phyloP scores from a whole-genome alignment of 2,113 vertebrate genomes.

The Heptranchias perlo region DNA sequence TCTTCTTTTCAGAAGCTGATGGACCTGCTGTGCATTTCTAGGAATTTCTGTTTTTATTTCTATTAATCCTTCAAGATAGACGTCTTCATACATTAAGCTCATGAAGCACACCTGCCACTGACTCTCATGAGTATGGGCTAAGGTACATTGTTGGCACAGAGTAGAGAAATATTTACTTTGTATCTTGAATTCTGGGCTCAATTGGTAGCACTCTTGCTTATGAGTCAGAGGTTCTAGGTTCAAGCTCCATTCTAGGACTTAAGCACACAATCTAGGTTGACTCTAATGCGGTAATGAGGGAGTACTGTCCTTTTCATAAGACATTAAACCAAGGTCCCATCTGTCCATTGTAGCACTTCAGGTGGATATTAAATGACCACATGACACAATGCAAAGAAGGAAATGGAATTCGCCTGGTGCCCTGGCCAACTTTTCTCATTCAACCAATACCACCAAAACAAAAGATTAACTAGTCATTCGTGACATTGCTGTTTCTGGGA shows the following conservation, averaged over 20 bases:
- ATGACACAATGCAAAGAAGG: no score
- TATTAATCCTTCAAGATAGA: neutral
- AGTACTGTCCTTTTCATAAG: neutral
- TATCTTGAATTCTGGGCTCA: neutral
- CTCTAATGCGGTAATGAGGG: neutral
- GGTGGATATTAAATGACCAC: no score
- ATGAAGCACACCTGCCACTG: neutral
- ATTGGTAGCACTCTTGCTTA: neutral
- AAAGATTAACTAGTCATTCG: no score
- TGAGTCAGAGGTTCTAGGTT: neutral
- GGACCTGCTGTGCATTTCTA: neutral
- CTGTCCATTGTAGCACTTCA: no score
- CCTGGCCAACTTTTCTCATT: no score
- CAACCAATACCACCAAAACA: no score
- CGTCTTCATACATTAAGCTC: neutral
- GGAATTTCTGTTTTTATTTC: neutral
- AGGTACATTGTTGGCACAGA: neutral
- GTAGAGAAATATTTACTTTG: neutral
- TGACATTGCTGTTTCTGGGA: no score
- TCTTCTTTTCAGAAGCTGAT: neutral
- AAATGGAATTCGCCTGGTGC: no score
- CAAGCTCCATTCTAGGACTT: neutral
- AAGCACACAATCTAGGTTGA: neutral
- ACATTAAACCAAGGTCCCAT: neutral
- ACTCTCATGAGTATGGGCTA: neutral